Evolutionary conservation across 2,888 invertebrate genomes (phyloP).

Genomic region (Heliconius cydno): DNA sequence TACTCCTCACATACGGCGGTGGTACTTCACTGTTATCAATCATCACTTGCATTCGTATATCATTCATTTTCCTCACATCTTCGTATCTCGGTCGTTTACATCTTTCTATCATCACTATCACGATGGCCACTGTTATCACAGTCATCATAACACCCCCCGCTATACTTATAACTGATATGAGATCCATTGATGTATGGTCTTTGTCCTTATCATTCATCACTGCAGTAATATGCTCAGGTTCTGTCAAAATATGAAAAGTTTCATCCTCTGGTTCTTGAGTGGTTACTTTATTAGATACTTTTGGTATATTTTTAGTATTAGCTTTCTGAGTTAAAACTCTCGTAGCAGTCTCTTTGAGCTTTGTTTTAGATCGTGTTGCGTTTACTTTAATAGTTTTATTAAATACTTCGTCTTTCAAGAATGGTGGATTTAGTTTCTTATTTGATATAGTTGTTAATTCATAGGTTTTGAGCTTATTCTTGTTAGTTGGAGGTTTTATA

Average conservation of each 20-base stretch:
- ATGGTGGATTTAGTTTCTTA: slow-evolving; percentile 40
- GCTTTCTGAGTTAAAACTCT: slow-evolving; percentile 43
- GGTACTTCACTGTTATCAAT: slow-evolving; percentile 73
- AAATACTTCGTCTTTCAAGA: slow-evolving; percentile 35
- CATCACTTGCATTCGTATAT: slow-evolving; percentile 77
- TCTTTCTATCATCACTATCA: slow-evolving; percentile 78
- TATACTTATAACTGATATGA: slow-evolving; percentile 79
- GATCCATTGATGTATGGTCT: slow-evolving; percentile 70
- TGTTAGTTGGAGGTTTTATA: slow-evolving; percentile 60
- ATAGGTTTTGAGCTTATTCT: slow-evolving; percentile 44
- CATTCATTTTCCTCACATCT: slow-evolving; percentile 73
- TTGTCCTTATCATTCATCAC: slow-evolving; percentile 76
- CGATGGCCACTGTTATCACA: slow-evolving; percentile 76
- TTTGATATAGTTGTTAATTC: slow-evolving; percentile 51
- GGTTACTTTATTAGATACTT: slow-evolving; percentile 57
- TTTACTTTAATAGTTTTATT: slow-evolving; percentile 31
- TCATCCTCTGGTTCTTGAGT: slow-evolving; percentile 71
- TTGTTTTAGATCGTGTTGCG: slow-evolving; percentile 36
- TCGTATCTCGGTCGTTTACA: slow-evolving; percentile 73
- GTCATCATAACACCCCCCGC: slow-evolving; percentile 81
- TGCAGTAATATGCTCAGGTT: slow-evolving; percentile 81
- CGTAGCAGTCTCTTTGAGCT: slow-evolving; percentile 44
- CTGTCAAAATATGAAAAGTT: slow-evolving; percentile 82
- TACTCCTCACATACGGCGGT: slow-evolving; percentile 82
- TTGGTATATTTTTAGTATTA: slow-evolving; percentile 49